Conservation (phyloP, 2,888 invertebrate species). For the Lepidochrysops patricia region DNA sequence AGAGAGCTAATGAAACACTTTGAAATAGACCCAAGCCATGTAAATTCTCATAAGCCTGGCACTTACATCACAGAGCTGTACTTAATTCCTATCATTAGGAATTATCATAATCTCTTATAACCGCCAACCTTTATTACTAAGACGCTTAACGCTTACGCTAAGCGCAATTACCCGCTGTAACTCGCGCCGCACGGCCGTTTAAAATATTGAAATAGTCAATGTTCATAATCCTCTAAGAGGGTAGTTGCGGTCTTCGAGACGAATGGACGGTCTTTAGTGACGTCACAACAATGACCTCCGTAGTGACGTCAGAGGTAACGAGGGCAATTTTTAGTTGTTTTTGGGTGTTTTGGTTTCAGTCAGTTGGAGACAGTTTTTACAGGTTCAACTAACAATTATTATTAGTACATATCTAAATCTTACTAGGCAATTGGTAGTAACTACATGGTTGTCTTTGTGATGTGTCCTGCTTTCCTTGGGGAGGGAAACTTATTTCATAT, state of each 20-base stretch:
- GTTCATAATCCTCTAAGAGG: conserved; percentile 20
- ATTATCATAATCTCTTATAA: neutral
- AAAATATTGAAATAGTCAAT: conserved; percentile 29
- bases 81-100: neutral
- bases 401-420: too few species aligned
- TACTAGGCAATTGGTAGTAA: neutral
- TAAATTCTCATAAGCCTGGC: neutral
- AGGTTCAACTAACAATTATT: too few species aligned
- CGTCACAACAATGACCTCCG: conserved; percentile 6
- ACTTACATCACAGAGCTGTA: neutral
- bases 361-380: neutral
- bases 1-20: neutral
- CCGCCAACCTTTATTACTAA: neutral
- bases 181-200: conserved; percentile 17
- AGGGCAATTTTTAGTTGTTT: neutral
- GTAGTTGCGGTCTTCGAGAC: conserved; percentile 8
- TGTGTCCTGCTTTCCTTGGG: too few species aligned
- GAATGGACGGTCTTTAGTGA: neutral
- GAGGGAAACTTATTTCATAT: too few species aligned
- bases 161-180: conserved; percentile 21
- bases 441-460: neutral
- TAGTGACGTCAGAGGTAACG: neutral
- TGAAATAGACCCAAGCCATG: neutral
- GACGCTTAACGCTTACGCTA: conserved; percentile 14
- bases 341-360: neutral